Evolutionary conservation across 2,797 vertebrate genomes (phyloP).

Genomic region (Hemibagrus guttatus): DNA sequence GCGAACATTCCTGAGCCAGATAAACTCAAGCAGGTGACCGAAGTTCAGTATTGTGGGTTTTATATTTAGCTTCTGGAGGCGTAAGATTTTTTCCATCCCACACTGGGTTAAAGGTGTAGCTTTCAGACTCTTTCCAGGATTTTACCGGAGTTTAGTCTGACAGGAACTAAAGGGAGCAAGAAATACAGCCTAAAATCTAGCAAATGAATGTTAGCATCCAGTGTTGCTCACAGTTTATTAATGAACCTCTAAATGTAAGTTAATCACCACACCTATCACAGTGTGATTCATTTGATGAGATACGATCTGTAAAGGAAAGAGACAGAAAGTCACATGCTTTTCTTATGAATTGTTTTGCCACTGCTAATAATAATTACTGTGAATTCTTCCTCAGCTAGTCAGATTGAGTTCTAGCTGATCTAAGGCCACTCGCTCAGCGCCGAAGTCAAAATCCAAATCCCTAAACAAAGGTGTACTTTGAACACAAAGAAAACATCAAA

Average conservation of each 20-base stretch:
- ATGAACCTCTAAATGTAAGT: not conserved
- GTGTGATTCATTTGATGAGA: not conserved
- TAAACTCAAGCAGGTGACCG: conserved; percentile 23
- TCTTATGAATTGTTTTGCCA: not conserved
- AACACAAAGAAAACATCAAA: not conserved
- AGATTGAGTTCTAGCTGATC: not conserved
- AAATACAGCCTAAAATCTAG: not conserved
- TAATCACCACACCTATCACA: not conserved
- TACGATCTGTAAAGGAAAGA: not conserved
- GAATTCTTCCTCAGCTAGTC: not conserved
- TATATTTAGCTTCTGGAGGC: conserved; percentile 10
- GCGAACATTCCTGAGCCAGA: conserved; percentile 5
- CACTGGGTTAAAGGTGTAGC: conserved; percentile 1
- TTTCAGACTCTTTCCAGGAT: conserved; percentile 3
- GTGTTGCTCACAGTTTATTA: not conserved
- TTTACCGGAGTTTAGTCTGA: not conserved
- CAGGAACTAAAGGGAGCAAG: not conserved
- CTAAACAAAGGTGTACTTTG: not conserved
- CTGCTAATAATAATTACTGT: not conserved
- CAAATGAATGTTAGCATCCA: not conserved
- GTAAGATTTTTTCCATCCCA: not conserved
- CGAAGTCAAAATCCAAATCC: not conserved
- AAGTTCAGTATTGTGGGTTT: conserved; percentile 8
- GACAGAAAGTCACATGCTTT: not conserved
- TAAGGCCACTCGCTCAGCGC: not conserved